A percentile compares a stretch with the other conserved stretches of the same genome.
Conservation (phyloP, 2,888 invertebrate genomes). For the Andrena dorsata region DNA sequence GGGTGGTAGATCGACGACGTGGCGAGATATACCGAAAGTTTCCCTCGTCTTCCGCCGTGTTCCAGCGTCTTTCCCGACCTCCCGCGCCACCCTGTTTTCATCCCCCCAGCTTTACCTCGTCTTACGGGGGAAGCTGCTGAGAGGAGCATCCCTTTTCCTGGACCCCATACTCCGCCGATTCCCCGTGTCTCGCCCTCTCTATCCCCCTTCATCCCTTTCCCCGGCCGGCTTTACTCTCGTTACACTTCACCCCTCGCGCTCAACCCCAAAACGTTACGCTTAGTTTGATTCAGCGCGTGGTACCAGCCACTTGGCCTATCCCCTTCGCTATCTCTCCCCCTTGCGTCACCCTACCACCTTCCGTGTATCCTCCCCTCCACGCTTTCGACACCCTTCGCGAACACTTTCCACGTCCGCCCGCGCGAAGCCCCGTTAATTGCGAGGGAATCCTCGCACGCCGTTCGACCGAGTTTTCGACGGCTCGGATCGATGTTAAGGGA, state of each 20-base stretch:
- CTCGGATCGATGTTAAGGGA: conserved; percentile 28
- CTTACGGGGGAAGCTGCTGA: conserved; percentile 64
- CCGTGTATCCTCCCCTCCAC: neutral
- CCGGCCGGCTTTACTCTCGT: conserved; percentile 66
- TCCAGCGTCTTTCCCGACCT: conserved; percentile 23
- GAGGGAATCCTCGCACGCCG: conserved; percentile 41
- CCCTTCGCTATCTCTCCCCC: conserved; percentile 18
- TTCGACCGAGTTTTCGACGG: conserved; percentile 31
- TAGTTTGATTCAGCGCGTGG: conserved; percentile 76
- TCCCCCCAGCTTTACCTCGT: conserved; percentile 46
- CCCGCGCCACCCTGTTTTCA: conserved; percentile 32
- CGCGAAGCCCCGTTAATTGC: conserved; percentile 66
- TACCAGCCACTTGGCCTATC: conserved; percentile 67
- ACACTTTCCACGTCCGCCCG: conserved; percentile 61
- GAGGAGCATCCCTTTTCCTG: conserved; percentile 74
- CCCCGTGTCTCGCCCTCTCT: conserved; percentile 31
- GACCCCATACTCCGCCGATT: conserved; percentile 62
- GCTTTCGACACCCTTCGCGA: conserved; percentile 32
- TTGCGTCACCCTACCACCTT: neutral
- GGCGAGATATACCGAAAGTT: conserved; percentile 65
- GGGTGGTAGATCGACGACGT: conserved; percentile 66
- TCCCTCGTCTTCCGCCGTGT: conserved; percentile 34
- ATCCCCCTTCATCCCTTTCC: conserved; percentile 56
- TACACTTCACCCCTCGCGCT: conserved; percentile 66
- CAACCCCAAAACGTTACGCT: conserved; percentile 71